These are phyloP conservation scores for Caradrina kadenii DNA, from an alignment of 2,888 invertebrate species.

Conservation along the genomic window DNA sequence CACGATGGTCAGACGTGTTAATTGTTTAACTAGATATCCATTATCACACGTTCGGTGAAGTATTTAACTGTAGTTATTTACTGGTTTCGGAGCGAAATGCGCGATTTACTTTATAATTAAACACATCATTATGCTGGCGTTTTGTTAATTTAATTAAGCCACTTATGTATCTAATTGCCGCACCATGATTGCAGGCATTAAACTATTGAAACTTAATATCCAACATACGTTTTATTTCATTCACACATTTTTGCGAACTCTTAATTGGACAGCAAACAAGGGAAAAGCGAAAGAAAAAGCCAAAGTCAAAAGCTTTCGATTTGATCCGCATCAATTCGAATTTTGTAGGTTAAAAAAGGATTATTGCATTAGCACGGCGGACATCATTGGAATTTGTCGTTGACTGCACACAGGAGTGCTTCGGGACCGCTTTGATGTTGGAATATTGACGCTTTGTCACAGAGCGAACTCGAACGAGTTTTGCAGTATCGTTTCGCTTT, in stretches of 20 bases:
- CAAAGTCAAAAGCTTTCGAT: neutral
- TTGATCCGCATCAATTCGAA: no score
- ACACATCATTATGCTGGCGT: neutral
- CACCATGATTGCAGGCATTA: neutral
- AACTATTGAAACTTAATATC: no score
- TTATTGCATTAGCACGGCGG: no score
- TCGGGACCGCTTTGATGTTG: conserved; percentile 1
- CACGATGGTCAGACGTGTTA: conserved; percentile 6
- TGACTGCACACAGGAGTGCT: neutral
- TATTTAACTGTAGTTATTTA: neutral
- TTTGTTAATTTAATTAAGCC: neutral
- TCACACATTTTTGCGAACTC: neutral
- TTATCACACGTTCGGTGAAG: neutral
- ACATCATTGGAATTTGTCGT: neutral
- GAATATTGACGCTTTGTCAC: neutral
- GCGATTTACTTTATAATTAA: neutral
- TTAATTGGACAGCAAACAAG: neutral
- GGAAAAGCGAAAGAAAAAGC: neutral
- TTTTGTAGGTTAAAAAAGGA: conserved; percentile 8
- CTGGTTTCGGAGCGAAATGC: neutral
- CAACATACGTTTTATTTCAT: no score
- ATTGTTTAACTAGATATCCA: conserved; percentile 3
- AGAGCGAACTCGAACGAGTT: neutral
- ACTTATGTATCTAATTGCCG: neutral
- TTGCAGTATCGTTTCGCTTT: neutral